A percentile compares a stretch with the other conserved stretches of the same genome.
Conservation (phyloP, 64 coral and sea anemone species). For the Montipora sp. region DNA sequence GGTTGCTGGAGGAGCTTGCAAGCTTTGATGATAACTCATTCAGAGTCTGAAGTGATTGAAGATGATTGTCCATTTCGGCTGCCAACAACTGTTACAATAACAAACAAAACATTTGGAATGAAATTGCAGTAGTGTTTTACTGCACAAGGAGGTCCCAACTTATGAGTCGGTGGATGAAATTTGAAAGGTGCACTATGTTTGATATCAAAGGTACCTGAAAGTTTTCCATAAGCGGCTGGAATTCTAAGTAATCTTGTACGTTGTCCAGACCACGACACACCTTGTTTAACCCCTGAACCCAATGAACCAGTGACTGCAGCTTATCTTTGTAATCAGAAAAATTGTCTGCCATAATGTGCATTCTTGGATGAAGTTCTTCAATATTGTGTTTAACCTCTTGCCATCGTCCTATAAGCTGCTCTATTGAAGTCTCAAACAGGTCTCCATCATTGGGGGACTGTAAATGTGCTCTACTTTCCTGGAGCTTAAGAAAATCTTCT, state of each 20-base stretch:
- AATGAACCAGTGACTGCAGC: conserved; percentile 30
- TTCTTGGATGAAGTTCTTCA: conserved; percentile 32
- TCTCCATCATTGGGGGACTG: conserved; percentile 41
- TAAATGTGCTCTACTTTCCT: conserved; percentile 53
- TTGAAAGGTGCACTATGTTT: no score
- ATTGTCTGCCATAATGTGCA: conserved; percentile 63
- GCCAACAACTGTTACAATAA: conserved; percentile 36
- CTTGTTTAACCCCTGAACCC: conserved; percentile 51
- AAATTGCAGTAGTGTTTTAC: no score
- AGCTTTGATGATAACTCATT: conserved; percentile 64
- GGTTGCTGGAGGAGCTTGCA: conserved; percentile 51
- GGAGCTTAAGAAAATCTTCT: conserved; percentile 57
- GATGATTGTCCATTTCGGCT: conserved; percentile 60
- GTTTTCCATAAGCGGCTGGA: conserved; percentile 67
- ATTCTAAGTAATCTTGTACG: conserved; percentile 73
- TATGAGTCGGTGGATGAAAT: no score
- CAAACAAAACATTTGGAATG: no score
- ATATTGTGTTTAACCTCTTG: conserved; percentile 37
- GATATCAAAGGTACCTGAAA: conserved; percentile 65
- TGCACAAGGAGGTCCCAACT: no score
- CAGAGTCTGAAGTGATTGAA: conserved; percentile 59
- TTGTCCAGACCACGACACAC: conserved; percentile 41
- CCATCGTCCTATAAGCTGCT: conserved; percentile 49
- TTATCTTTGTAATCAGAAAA: conserved; percentile 68
- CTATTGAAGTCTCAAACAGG: conserved; percentile 28